phyloP scores from a whole-genome alignment of 2,113 vertebrate genomes.

The Colaptes auratus region DNA sequence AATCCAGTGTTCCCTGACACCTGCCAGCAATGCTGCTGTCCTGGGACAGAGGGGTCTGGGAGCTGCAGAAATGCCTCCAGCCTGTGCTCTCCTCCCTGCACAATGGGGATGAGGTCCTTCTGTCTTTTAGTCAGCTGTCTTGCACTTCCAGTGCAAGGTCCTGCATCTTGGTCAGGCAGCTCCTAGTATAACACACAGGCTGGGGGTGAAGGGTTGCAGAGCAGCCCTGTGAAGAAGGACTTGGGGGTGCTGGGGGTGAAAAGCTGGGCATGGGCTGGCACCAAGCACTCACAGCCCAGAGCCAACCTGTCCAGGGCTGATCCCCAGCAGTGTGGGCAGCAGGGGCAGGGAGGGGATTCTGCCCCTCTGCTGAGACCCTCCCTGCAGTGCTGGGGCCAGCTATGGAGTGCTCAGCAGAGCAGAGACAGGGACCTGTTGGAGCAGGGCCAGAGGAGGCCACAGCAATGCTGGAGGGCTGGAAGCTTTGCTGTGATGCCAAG shows the following conservation, averaged over 20 bases:
- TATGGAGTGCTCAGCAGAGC: no score
- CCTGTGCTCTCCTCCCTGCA: neutral
- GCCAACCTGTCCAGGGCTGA: no score
- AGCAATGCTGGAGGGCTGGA: neutral
- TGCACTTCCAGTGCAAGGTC: neutral
- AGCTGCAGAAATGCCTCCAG: neutral
- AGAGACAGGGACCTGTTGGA: no score
- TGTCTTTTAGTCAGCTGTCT: neutral
- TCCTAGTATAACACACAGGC: neutral
- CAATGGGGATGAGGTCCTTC: neutral
- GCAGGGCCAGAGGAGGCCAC: neutral
- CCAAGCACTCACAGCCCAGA: no score
- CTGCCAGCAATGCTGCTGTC: neutral
- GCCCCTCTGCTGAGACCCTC: no score
- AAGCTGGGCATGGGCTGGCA: no score
- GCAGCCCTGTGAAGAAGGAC: neutral
- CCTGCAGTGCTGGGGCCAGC: no score
- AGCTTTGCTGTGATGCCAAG: neutral
- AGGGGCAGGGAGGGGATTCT: no score
- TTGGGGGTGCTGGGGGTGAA: no score
- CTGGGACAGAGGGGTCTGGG: neutral
- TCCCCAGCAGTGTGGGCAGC: no score
- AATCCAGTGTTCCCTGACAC: fast-evolving
- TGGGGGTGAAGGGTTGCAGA: neutral
- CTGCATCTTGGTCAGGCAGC: neutral